These are phyloP conservation scores for Streptopelia turtur DNA, from an alignment of 2,797 vertebrate species.

Conservation along the genomic window DNA sequence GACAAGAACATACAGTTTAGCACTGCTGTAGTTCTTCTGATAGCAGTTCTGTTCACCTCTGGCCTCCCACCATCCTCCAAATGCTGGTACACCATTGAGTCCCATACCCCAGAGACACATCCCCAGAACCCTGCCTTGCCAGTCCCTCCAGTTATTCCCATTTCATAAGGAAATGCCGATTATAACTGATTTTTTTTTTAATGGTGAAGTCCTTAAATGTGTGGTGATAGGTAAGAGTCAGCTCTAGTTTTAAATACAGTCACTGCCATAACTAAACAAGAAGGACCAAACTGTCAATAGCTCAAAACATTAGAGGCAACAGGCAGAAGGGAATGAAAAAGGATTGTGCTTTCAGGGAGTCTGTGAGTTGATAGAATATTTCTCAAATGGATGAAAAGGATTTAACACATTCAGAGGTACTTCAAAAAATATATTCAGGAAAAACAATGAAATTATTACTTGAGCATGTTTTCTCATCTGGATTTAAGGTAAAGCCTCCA, in stretches of 20 bases:
- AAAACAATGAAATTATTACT: not conserved
- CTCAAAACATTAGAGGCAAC: not conserved
- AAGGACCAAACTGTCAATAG: not conserved
- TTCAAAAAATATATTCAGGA: not conserved
- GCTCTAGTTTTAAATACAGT: not conserved
- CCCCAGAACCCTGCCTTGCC: not conserved
- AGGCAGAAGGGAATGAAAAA: not conserved
- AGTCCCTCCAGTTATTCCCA: not conserved
- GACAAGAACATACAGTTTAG: not conserved
- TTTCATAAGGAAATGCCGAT: not conserved
- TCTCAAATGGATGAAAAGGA: not conserved
- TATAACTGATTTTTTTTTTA: not conserved
- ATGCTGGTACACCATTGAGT: not conserved
- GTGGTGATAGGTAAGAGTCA: not conserved
- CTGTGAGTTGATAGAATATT: not conserved
- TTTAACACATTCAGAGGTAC: not conserved
- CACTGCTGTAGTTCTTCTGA: not conserved
- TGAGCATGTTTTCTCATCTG: constrained; percentile 83
- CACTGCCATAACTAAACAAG: not conserved
- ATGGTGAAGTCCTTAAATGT: not conserved
- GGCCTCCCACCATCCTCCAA: not conserved
- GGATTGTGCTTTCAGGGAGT: not conserved
- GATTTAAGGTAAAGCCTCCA: constrained; percentile 81
- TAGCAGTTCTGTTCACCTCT: not conserved
- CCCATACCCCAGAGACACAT: not conserved